phyloP scores from a whole-genome alignment of 2,888 invertebrate genomes.

The Keiferia lycopersicella region DNA sequence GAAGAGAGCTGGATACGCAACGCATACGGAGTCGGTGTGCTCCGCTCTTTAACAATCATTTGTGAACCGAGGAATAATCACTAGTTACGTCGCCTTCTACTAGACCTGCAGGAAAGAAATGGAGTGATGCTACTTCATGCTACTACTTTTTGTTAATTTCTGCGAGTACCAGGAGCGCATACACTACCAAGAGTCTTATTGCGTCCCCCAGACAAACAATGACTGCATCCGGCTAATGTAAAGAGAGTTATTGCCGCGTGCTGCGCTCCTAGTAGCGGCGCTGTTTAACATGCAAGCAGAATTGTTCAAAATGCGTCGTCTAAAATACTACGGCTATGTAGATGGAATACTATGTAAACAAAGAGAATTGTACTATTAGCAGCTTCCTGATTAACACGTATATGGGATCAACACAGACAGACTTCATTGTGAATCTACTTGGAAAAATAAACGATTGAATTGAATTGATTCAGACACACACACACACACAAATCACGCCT shows the following conservation, averaged over 20 bases:
- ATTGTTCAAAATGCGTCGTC: not conserved
- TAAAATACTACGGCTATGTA: not conserved
- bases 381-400: not conserved
- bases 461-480: no score
- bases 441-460: no score
- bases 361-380: not conserved
- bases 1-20: no score
- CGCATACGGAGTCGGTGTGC: no score
- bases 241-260: constrained; percentile 14
- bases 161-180: not conserved
- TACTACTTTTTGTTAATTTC: not conserved
- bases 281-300: constrained; percentile 5
- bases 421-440: no score
- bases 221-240: constrained; percentile 18
- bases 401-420: no score
- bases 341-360: not conserved
- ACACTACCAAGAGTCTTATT: not conserved
- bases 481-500: no score
- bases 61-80: no score
- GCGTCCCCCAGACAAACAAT: constrained; percentile 13
- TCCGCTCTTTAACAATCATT: no score
- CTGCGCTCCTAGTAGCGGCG: not conserved
- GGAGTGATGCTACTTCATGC: no score
- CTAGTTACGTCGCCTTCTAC: no score
- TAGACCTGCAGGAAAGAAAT: no score